Evolutionary conservation across 1,140 invertebrate genomes (phyloP).

Genomic region (Camponotus vicinus): DNA sequence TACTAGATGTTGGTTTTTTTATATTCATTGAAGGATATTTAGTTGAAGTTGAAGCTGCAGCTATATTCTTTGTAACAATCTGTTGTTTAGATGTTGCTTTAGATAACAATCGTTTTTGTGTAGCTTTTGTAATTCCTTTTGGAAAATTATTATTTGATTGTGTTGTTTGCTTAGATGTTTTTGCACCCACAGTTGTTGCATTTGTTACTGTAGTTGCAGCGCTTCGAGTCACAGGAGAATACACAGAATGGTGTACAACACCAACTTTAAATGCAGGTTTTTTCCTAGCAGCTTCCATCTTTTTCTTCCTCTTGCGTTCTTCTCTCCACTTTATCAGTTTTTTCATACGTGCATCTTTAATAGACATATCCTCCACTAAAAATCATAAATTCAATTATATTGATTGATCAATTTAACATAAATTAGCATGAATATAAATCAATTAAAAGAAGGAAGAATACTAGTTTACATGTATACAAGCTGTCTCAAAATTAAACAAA

Average conservation of each 20-base stretch:
- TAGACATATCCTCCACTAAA: background rate
- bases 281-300: constrained; percentile 73
- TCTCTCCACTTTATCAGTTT: constrained; percentile 81
- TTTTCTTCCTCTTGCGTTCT: constrained; percentile 76
- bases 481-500: no score
- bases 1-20: background rate
- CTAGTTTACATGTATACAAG: no score
- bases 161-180: constrained; percentile 30
- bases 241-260: constrained; percentile 80
- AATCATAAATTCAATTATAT: no score
- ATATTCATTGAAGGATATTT: background rate
- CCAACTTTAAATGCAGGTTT: constrained; percentile 84
- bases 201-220: no score
- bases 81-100: constrained; percentile 60
- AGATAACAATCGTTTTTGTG: constrained; percentile 77
- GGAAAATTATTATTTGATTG: background rate
- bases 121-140: constrained; percentile 79
- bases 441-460: no score
- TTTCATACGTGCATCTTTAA: constrained; percentile 28
- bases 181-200: background rate
- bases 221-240: constrained; percentile 73
- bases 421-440: no score
- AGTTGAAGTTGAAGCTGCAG: background rate
- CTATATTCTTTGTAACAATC: no score
- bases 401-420: no score